These are phyloP conservation scores for Hippocampus barbouri DNA, from an alignment of 2,113 vertebrate genomes.

Conservation along the genomic window DNA sequence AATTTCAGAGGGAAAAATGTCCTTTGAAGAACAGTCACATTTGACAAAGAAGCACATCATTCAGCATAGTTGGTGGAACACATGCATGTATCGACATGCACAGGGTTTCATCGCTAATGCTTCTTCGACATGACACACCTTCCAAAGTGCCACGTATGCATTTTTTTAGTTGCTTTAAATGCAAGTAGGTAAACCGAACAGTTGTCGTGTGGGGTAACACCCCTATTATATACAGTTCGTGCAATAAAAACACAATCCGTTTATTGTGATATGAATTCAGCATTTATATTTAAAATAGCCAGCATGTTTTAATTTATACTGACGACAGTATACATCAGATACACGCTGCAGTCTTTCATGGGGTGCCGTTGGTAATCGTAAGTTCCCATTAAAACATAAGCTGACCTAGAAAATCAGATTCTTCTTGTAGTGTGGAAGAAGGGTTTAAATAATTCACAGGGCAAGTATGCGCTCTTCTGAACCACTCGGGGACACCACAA, in stretches of 20 bases:
- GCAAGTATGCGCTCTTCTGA: conserved; percentile 55
- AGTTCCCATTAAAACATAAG: conserved; percentile 47
- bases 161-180: neutral
- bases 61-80: neutral
- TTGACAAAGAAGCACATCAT: neutral
- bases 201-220: neutral
- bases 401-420: conserved; percentile 71
- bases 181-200: neutral
- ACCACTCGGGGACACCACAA: conserved; percentile 57
- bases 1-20: neutral
- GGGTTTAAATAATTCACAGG: conserved; percentile 72
- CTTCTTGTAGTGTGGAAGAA: conserved; percentile 51
- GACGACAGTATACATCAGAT: neutral
- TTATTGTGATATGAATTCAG: conserved; percentile 13
- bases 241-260: conserved; percentile 6
- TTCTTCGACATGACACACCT: neutral
- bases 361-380: conserved; percentile 18
- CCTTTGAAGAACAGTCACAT: neutral
- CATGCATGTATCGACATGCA: neutral
- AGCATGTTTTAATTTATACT: conserved; percentile 1
- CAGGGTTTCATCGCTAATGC: neutral
- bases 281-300: conserved; percentile 31
- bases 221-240: conserved; percentile 6
- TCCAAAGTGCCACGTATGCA: neutral
- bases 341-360: neutral